Evolutionary conservation across 2,113 vertebrate genomes (phyloP), one percentile per base, ranked within the genome.

Genomic region (Anguilla rostrata): DNA sequence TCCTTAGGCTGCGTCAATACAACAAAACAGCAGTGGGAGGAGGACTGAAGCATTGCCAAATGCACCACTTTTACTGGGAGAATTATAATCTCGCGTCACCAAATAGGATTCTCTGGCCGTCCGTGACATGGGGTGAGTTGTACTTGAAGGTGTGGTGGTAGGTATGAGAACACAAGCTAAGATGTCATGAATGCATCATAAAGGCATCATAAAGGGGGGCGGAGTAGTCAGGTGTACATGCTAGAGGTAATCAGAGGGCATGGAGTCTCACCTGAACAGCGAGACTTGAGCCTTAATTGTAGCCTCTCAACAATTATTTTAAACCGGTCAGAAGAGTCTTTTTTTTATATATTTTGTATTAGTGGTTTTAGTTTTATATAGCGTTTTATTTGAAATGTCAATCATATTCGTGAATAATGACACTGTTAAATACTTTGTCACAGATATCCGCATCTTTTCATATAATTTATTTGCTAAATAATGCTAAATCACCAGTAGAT

Each of bases 201-300:
- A 66, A 22, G 22, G 60, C 18, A 26, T 5, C 60, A 26, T 66
- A 22, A 66, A 22, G 22, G 60, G 7, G 71, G 71, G 29, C 6
- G 66, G 53, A 15, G 53, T 1, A 34, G 20, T 66, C 18, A 7
- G 60, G 18, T 20, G 78, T 3, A 22, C 15, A 18, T 41, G 15
- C 43, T 85, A 43, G 49, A 85, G 46, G 84, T 78, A 75, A 39
- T 34, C 43, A 46, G 43, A 85, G 84, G 46, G 78, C 43, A 49
- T 79, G 14, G 56, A 16, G 18, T 66, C 60, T 5, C 22, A 66
- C 60, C 60, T 22, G 60, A 66, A 26, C 60, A 66, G 60, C 20
- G 20, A 66, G 0, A 1, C 60, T 66, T 20, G 18, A 66, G 16
- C 60, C 22, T 66, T 20, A 66, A 4, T 26, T 66, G 57, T 18